Evolutionary conservation across 2,797 vertebrate genomes (phyloP).

Genomic region (Pipistrellus nathusii): DNA sequence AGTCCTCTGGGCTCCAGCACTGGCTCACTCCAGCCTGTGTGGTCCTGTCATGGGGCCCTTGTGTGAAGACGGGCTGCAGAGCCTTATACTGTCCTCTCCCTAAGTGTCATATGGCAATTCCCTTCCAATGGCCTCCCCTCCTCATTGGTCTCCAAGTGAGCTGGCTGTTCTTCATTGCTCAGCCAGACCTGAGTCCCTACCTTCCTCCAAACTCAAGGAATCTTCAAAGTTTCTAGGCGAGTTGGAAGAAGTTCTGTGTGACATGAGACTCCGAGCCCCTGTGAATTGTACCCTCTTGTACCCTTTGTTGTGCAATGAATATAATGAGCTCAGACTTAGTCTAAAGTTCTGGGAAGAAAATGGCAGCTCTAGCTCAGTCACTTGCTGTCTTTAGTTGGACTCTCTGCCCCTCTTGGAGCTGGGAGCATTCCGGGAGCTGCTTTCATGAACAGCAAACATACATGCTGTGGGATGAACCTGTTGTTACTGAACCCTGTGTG

Average conservation of each 20-base stretch:
- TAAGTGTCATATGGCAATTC: background rate
- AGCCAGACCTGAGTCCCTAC: too few relatives aligned
- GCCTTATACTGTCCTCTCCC: background rate
- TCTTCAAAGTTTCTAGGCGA: background rate
- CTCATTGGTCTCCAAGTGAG: background rate
- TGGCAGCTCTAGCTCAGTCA: background rate
- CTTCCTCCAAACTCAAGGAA: background rate
- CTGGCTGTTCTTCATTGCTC: background rate
- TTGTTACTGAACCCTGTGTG: background rate
- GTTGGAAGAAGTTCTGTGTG: background rate
- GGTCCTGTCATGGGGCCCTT: background rate
- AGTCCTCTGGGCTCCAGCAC: background rate
- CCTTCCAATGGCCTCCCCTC: background rate
- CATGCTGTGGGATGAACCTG: background rate
- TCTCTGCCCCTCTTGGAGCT: too few relatives aligned
- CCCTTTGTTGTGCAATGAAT: background rate
- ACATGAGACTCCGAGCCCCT: background rate
- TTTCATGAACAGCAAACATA: background rate
- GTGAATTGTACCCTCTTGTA: background rate
- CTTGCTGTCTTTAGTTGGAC: background rate
- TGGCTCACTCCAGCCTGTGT: background rate
- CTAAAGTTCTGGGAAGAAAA: background rate
- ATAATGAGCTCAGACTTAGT: background rate
- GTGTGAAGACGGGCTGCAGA: background rate
- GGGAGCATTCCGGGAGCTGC: background rate